These are phyloP conservation scores for Morpho achilles DNA, from an alignment of 2,888 invertebrate species.

Conservation along the genomic window DNA sequence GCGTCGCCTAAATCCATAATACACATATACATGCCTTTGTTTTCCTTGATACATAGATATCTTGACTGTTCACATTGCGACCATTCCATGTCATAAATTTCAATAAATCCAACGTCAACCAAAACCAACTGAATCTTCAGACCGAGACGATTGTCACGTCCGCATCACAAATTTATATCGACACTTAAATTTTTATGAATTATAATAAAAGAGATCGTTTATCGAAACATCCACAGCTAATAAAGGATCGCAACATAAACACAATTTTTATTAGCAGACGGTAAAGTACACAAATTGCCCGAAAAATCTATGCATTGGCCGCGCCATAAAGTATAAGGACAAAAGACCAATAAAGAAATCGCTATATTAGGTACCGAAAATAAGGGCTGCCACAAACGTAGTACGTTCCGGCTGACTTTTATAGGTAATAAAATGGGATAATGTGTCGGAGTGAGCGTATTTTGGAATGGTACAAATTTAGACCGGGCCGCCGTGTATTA, in stretches of 20 bases:
- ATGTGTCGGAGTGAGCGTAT: conserved; percentile 74
- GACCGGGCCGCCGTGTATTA: conserved; percentile 55
- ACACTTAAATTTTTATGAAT: conserved; percentile 54
- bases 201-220: conserved; percentile 60
- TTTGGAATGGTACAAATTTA: conserved; percentile 76
- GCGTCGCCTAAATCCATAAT: too few relatives aligned
- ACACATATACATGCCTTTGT: background rate
- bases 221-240: conserved; percentile 58
- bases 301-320: conserved; percentile 65
- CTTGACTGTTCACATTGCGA: conserved; percentile 15
- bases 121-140: conserved; percentile 24
- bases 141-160: conserved; percentile 31
- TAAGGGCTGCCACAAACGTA: conserved; percentile 75
- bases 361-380: conserved; percentile 71
- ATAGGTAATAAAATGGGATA: conserved; percentile 77
- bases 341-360: conserved; percentile 62
- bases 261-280: conserved; percentile 55
- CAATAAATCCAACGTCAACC: background rate
- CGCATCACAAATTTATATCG: conserved; percentile 31
- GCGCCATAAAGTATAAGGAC: conserved; percentile 62
- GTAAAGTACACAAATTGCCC: conserved; percentile 64
- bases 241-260: conserved; percentile 61
- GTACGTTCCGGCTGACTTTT: conserved; percentile 73
- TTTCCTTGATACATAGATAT: background rate
- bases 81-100: conserved; percentile 17